Evolutionary conservation across 2,113 vertebrate species (phyloP), one percentile per base, ranked within the genome.

Genomic region (Sinocyclocheilus rhinocerous): DNA sequence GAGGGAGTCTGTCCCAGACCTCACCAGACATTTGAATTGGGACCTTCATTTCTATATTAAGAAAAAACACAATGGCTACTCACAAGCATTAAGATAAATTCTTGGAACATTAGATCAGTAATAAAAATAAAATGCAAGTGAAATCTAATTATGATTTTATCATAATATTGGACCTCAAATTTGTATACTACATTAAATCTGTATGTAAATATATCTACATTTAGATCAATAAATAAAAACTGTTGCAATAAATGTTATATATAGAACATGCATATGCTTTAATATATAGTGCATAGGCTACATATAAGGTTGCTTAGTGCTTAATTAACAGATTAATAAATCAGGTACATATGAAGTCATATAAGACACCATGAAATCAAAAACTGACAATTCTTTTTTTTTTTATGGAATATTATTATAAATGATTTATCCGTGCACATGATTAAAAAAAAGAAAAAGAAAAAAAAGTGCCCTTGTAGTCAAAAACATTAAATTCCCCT

Each of bases 41-140:
- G 59, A 72, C 48, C 85, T 73, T 89, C 50, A 89, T 87, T 89
- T 87, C 33, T 77, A 89, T 86, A 84, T 81, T 84, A 84, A 84
- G 79, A 81, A 86, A 79, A 52, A 69, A 65, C 16, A 72, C 18
- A 84, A 39, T 29, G 50, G 80, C 87, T 76, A 29, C 39, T 42
- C 13, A 42, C 76, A 81, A 73, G 39, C 63, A 15, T 8, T 48
- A 48, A 48, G 2, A 48, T 45, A 45, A 45, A 10, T 10, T 45
- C 42, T 45, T 10, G 9, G 42, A 10, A 45, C 42, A 45, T 48
- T 45, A 18, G 72, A 83, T 36, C 29, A 76, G 4, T 12, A 22
- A 69, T 39, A 26, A 77, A 81, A 76, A 20, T 69, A 77, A 76
- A 76, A 36, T 69, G 29, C 29, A 36, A 20, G 8, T 36, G 7